phyloP scores from a whole-genome alignment of 2,888 invertebrate species.

The Linyphia triangularis region DNA sequence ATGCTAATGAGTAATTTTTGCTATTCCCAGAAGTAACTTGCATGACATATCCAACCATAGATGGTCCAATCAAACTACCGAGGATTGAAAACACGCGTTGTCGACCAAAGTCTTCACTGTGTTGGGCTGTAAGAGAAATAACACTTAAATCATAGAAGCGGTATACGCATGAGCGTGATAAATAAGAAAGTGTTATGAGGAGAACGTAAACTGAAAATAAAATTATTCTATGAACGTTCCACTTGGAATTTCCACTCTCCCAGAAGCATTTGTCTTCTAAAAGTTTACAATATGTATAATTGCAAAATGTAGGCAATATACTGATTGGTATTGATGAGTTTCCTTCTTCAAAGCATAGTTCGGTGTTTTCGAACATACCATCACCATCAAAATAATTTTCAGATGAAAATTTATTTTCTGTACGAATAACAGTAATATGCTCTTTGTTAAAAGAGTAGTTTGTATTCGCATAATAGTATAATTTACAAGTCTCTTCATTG shows the following conservation, averaged over 20 bases:
- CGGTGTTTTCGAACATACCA: neutral
- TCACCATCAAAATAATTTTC: neutral
- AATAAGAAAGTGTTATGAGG: constrained; percentile 85
- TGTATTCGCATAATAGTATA: neutral
- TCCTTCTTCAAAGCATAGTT: neutral
- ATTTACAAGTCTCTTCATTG: neutral
- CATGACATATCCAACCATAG: constrained; percentile 76
- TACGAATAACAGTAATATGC: neutral
- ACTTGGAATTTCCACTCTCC: neutral
- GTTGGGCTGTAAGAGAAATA: constrained; percentile 89
- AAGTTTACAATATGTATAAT: neutral
- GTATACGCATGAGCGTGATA: constrained; percentile 89
- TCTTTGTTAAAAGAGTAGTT: neutral
- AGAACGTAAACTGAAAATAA: neutral
- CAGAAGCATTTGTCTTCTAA: neutral
- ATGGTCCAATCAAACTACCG: constrained; percentile 79
- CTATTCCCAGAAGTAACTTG: neutral
- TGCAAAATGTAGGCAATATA: neutral
- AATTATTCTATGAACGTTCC: neutral
- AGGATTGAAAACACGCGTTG: constrained; percentile 80
- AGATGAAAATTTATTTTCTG: neutral
- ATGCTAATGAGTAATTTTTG: neutral
- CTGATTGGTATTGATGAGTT: neutral
- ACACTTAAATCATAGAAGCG: constrained; percentile 93
- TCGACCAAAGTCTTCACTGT: constrained; percentile 81